Conservation (phyloP, 53 echinoderm and acorn worm genomes). For the Holothuria scabra region DNA sequence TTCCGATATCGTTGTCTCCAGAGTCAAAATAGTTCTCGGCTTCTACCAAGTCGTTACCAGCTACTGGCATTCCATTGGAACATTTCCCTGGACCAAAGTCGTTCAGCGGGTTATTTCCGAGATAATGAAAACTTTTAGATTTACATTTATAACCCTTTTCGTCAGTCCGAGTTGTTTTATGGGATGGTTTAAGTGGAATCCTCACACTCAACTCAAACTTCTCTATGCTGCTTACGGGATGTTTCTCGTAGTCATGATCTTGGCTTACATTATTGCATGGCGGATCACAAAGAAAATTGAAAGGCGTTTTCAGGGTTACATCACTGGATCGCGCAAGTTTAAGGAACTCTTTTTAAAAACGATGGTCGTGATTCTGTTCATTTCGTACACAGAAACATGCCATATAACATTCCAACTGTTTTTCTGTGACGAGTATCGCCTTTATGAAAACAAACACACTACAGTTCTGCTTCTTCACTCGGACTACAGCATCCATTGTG, state of each 20-base stretch:
- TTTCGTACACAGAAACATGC: conserved; percentile 29
- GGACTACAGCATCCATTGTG: conserved; percentile 32
- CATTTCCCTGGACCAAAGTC: background rate
- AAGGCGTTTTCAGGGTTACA: too few relatives aligned
- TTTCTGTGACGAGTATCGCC: conserved; percentile 12
- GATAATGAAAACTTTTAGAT: background rate
- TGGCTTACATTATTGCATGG: background rate
- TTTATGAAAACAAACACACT: background rate
- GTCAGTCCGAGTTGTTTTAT: conserved; percentile 33
- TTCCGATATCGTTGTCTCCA: conserved; percentile 18
- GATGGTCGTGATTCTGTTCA: conserved; percentile 12
- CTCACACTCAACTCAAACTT: conserved; percentile 7
- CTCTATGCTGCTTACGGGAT: background rate
- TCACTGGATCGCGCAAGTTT: background rate
- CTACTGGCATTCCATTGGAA: conserved; percentile 31
- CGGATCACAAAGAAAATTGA: background rate
- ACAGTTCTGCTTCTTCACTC: background rate
- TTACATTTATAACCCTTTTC: background rate
- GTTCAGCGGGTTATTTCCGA: background rate
- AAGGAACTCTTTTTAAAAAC: background rate
- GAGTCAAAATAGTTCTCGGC: conserved; percentile 47
- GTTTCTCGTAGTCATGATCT: background rate
- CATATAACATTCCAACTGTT: conserved; percentile 17
- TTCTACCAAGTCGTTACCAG: conserved; percentile 52
- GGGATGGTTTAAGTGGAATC: background rate